Conservation (phyloP, 2,113 vertebrate genomes). For the Cettia cetti region DNA sequence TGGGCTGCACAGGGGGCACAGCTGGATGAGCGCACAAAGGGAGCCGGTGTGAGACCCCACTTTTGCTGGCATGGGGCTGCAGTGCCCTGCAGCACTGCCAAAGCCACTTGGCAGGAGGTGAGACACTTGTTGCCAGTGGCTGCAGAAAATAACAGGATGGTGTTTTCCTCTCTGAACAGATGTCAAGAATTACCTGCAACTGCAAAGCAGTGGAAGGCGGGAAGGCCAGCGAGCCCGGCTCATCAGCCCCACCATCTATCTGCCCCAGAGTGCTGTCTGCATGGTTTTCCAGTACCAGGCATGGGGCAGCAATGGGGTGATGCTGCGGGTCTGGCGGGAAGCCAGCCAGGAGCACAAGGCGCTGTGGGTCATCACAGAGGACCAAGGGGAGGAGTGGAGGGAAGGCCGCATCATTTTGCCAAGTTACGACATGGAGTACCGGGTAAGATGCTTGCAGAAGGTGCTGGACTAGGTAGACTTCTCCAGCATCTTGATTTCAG, state of each 20-base stretch:
- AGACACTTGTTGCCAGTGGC: background rate
- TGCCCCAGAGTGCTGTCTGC: slow-evolving; percentile 85
- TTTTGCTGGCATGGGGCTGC: background rate
- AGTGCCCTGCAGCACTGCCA: background rate
- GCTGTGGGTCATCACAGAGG: slow-evolving; percentile 87
- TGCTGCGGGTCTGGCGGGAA: slow-evolving; percentile 85
- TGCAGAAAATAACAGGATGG: background rate
- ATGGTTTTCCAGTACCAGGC: slow-evolving; percentile 91
- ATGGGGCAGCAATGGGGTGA: slow-evolving; percentile 81
- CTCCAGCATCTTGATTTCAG: slow-evolving; percentile 34
- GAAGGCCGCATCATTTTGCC: slow-evolving; percentile 92
- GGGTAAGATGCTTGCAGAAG: slow-evolving; percentile 71
- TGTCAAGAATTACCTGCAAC: slow-evolving; percentile 81
- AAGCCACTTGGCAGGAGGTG: background rate
- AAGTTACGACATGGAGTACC: slow-evolving; percentile 88
- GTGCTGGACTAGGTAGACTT: background rate
- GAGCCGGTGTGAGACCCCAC: accelerated
- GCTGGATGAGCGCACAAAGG: background rate
- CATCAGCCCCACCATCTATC: slow-evolving; percentile 84
- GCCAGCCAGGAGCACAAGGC: slow-evolving; percentile 85
- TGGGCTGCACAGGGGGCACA: background rate
- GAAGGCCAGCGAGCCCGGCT: slow-evolving; percentile 85
- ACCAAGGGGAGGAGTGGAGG: slow-evolving; percentile 90
- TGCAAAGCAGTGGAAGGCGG: slow-evolving; percentile 81
- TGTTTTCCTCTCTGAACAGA: slow-evolving; percentile 66